Percentiles rank a stretch among this genome's conserved stretches.
Conservation (phyloP, 1,140 invertebrate genomes). For the Drosophila azteca region DNA sequence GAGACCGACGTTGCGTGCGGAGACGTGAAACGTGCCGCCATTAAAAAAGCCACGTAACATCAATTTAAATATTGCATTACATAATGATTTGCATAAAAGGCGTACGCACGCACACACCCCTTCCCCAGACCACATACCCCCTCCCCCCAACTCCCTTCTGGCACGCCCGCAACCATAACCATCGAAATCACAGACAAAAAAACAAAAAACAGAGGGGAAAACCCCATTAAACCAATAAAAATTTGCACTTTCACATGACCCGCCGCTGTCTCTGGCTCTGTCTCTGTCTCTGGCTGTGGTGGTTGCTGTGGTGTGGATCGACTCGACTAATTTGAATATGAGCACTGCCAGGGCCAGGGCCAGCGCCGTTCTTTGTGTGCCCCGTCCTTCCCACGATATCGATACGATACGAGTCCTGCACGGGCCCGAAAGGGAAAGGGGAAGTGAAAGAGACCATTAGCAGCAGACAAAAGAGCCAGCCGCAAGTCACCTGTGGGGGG, state of each 20-base stretch:
- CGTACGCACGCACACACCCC: conserved; percentile 44
- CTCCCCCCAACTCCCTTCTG: too few relatives aligned
- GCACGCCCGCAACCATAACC: not conserved
- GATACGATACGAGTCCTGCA: conserved; percentile 56
- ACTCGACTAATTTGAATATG: conserved; percentile 74
- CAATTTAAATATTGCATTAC: conserved; percentile 82
- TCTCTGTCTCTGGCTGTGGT: conserved; percentile 8
- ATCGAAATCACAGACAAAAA: conserved; percentile 53
- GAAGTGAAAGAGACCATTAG: conserved; percentile 21
- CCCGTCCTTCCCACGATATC: conserved; percentile 71
- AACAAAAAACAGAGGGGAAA: conserved; percentile 15
- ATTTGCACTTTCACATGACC: conserved; percentile 81
- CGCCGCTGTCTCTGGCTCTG: conserved; percentile 8
- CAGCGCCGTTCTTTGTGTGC: conserved; percentile 10
- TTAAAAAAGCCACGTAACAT: conserved; percentile 74
- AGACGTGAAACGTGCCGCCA: conserved; percentile 46
- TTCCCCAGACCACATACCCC: not conserved
- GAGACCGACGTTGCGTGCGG: conserved; percentile 50
- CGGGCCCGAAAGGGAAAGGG: not conserved
- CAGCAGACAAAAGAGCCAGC: conserved; percentile 30
- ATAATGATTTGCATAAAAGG: conserved; percentile 78
- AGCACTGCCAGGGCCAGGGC: conserved; percentile 10
- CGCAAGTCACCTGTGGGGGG: conserved; percentile 28
- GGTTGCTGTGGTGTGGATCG: conserved; percentile 37
- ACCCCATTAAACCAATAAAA: conserved; percentile 73